These are phyloP conservation scores for Oncorhynchus gorbuscha DNA, from an alignment of 2,113 vertebrate species.

Conservation along the genomic window DNA sequence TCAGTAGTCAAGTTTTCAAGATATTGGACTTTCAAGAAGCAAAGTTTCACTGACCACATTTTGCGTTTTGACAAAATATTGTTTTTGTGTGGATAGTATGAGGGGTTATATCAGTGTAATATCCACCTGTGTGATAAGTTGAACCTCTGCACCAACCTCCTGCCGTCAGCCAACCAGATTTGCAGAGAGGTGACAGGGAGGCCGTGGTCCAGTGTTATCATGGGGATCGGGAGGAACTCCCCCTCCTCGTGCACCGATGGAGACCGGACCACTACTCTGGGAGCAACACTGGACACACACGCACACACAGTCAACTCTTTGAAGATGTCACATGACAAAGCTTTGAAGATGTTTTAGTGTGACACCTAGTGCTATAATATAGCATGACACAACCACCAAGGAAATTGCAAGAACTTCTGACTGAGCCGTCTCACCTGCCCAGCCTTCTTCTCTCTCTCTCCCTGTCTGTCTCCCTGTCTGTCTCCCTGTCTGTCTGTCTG, in stretches of 20 bases:
- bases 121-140: conserved; percentile 90
- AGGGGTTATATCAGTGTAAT: not conserved
- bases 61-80: too few species aligned
- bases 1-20: too few species aligned
- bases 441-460: too few species aligned
- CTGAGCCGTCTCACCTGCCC: too few species aligned
- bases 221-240: conserved; percentile 74
- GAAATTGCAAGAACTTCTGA: too few species aligned
- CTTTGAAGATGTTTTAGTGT: conserved; percentile 14
- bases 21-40: too few species aligned
- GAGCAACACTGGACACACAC: conserved; percentile 79
- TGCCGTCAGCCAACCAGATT: conserved; percentile 95
- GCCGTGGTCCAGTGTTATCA: conserved; percentile 75
- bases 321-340: too few species aligned
- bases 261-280: conserved; percentile 85
- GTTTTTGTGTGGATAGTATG: too few species aligned
- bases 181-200: conserved; percentile 89
- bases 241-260: conserved; percentile 77
- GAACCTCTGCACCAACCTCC: conserved; percentile 91
- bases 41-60: too few species aligned
- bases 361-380: conserved; percentile 67
- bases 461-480: not conserved
- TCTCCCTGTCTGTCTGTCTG: not conserved
- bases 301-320: too few species aligned
- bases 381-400: not conserved